phyloP scores from a whole-genome alignment of 2,113 vertebrate species.

The Lontra canadensis region DNA sequence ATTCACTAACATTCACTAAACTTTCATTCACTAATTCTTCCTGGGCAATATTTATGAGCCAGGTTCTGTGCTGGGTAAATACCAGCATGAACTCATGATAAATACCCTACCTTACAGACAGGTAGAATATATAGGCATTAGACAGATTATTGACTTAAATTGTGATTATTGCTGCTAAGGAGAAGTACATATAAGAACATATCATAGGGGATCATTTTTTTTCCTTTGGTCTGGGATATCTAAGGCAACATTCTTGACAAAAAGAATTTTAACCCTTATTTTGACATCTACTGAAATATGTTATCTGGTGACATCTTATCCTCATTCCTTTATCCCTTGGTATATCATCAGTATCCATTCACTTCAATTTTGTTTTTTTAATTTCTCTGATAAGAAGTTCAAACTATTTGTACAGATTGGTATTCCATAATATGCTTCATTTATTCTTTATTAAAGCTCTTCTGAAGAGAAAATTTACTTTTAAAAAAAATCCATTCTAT shows the following conservation, averaged over 20 bases:
- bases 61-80: neutral
- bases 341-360: neutral
- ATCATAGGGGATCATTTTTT: neutral
- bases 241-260: neutral
- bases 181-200: neutral
- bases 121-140: neutral
- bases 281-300: neutral
- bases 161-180: neutral
- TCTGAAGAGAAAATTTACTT: neutral
- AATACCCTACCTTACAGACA: neutral
- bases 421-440: neutral
- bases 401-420: neutral
- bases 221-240: neutral
- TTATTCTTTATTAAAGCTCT: constrained; percentile 17
- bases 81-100: neutral
- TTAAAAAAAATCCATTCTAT: neutral
- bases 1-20: neutral
- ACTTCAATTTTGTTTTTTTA: neutral
- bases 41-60: neutral
- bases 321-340: neutral
- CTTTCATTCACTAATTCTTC: neutral
- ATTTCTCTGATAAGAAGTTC: neutral
- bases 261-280: neutral
- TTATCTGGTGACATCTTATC: neutral
- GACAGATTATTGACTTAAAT: neutral